These are phyloP conservation scores for Phortica magna DNA, from an alignment of 2,888 invertebrate species.

Conservation along the genomic window DNA sequence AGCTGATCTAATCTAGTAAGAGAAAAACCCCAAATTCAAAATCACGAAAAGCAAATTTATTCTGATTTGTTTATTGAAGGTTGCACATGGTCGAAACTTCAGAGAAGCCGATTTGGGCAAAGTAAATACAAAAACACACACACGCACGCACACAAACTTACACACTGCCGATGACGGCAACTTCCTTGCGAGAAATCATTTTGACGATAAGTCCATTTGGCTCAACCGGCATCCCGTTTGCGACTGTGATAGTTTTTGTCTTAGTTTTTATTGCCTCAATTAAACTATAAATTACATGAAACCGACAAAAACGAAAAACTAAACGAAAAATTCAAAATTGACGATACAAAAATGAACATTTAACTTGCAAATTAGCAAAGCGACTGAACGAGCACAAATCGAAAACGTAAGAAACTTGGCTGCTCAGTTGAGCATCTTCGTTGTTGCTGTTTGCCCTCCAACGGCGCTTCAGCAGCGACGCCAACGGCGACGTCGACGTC, in stretches of 20 bases:
- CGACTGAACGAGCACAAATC: slow-evolving; percentile 9
- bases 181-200: slow-evolving; percentile 14
- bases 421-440: background rate
- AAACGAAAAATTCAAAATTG: background rate
- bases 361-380: slow-evolving; percentile 31
- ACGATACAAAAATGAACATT: background rate
- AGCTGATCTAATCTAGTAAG: slow-evolving; percentile 12
- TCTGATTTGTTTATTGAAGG: background rate
- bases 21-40: background rate
- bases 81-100: background rate
- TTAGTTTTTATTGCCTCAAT: background rate
- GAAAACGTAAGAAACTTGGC: slow-evolving; percentile 25
- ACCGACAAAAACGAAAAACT: background rate
- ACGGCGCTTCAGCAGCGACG: slow-evolving; percentile 1
- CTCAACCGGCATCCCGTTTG: background rate
- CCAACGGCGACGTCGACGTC: no score
- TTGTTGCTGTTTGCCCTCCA: slow-evolving; percentile 17
- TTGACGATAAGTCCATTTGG: background rate
- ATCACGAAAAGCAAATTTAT: background rate
- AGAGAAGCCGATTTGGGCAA: slow-evolving; percentile 3
- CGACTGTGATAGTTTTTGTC: background rate
- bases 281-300: slow-evolving; percentile 4
- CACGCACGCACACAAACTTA: background rate
- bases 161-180: background rate
- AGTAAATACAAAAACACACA: background rate